Conservation (phyloP, 2,888 invertebrate genomes). For the Tipula confusa region DNA sequence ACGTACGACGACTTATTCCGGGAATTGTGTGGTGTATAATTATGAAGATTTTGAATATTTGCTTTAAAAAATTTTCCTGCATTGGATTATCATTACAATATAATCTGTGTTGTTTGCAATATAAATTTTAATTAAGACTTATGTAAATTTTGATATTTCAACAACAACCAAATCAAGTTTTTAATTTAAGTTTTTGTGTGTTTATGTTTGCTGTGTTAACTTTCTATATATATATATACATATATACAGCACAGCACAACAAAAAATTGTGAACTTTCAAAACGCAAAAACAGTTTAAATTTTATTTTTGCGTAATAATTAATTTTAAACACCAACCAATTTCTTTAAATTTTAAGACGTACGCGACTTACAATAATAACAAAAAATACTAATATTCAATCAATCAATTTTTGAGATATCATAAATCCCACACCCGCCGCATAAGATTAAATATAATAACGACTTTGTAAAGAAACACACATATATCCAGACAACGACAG, state of each 20-base stretch:
- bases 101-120: neutral
- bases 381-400: neutral
- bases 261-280: neutral
- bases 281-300: neutral
- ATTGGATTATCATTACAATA: neutral
- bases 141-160: conserved; percentile 12
- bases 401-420: neutral
- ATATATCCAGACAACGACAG: neutral
- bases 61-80: neutral
- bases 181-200: neutral
- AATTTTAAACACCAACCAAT: neutral
- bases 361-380: neutral
- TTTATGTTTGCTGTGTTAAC: neutral
- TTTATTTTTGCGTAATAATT: neutral
- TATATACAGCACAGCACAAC: neutral
- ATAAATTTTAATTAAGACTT: neutral
- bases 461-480: neutral
- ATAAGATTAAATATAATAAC: no score
- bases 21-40: neutral
- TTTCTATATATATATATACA: neutral
- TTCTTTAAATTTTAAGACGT: neutral
- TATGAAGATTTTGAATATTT: neutral
- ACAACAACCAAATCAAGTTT: neutral
- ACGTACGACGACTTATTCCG: neutral
- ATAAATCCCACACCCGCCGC: neutral